Percentiles rank a stretch among this genome's conserved stretches.
phyloP scores from a whole-genome alignment of 2,113 vertebrate genomes.

The Lanius ludovicianus region DNA sequence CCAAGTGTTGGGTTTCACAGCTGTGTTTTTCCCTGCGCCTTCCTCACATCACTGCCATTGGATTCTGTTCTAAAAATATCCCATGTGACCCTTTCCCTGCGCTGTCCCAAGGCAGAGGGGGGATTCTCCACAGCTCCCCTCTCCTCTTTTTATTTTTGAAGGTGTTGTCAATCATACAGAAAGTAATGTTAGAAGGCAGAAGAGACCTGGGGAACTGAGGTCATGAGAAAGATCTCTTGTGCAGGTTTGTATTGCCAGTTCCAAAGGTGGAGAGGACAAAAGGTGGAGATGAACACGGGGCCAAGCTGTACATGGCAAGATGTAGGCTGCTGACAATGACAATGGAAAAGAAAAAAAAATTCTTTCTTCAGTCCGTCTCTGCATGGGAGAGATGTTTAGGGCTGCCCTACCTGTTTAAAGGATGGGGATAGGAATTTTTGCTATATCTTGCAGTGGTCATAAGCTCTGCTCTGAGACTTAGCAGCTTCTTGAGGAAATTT shows the following conservation, averaged over 20 bases:
- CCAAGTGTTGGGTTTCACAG: slow-evolving; percentile 70
- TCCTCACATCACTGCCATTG: slow-evolving; percentile 59
- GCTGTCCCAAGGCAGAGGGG: background rate
- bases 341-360: background rate
- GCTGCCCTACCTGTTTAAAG: background rate
- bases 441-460: background rate
- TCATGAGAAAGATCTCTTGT: background rate
- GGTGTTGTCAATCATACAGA: background rate
- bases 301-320: background rate
- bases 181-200: background rate
- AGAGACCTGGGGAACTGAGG: background rate
- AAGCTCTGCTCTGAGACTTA: background rate
- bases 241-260: background rate
- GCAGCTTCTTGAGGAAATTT: background rate
- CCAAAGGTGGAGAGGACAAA: background rate
- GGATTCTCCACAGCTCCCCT: background rate
- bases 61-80: slow-evolving; percentile 79
- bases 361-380: background rate
- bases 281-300: background rate
- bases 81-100: slow-evolving; percentile 25
- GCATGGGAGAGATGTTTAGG: background rate
- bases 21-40: slow-evolving; percentile 51
- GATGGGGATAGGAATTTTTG: background rate
- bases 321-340: background rate
- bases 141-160: background rate